A percentile compares a stretch with the other conserved stretches of the same genome.
phyloP scores from a whole-genome alignment of 2,797 vertebrate genomes.

The Psittacula derbiana region DNA sequence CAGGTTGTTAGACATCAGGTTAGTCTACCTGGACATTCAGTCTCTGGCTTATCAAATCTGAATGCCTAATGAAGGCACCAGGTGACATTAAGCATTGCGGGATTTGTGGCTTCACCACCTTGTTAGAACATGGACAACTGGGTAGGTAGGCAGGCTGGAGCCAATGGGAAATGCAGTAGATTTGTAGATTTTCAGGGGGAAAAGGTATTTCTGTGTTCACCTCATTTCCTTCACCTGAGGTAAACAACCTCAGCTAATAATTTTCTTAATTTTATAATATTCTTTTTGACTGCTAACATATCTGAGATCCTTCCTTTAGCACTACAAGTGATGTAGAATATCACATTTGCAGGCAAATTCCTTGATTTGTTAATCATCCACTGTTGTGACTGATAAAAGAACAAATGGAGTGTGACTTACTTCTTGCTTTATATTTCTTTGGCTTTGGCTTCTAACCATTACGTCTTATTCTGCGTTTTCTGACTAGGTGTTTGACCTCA shows the following conservation, averaged over 20 bases:
- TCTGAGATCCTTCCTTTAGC: not conserved
- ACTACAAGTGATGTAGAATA: not conserved
- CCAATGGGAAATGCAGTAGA: not conserved
- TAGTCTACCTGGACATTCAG: not conserved
- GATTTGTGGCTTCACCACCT: not conserved
- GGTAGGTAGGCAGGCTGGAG: not conserved
- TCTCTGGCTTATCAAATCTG: not conserved
- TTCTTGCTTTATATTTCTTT: not conserved
- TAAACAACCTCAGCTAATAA: not conserved
- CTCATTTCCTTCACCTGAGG: not conserved
- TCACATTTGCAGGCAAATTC: not conserved
- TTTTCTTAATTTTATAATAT: not conserved
- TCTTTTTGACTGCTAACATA: not conserved
- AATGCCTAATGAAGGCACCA: not conserved
- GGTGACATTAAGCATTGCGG: not conserved
- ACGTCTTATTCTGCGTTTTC: not conserved
- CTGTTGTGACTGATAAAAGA: not conserved
- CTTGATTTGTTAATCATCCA: not conserved
- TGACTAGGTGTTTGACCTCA: not conserved
- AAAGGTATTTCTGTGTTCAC: not conserved
- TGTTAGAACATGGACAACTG: not conserved
- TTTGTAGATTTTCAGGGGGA: not conserved
- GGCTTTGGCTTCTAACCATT: not conserved
- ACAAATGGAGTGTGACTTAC: not conserved
- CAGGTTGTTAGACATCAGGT: not conserved